Conservation (phyloP, 1,140 invertebrate genomes). For the Drosophila prosaltans region DNA sequence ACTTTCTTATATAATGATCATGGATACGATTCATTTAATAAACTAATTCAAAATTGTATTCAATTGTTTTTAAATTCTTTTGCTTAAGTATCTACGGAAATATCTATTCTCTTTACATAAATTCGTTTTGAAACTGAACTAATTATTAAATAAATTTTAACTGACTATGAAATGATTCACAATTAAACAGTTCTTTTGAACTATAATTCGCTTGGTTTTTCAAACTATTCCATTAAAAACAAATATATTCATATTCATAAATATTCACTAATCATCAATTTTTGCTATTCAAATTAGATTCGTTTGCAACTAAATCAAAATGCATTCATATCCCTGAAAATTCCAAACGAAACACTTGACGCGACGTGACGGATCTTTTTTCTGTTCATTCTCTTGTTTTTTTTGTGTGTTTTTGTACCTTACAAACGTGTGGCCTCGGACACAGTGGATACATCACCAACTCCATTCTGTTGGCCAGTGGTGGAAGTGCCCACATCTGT, state of each 20-base stretch:
- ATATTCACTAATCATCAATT: not conserved
- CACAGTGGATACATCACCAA: constrained; percentile 67
- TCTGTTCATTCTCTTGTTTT: not conserved
- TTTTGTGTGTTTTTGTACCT: constrained; percentile 31
- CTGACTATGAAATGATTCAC: no score
- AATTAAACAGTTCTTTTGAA: no score
- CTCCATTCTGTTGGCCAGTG: constrained; percentile 40
- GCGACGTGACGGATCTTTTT: not conserved
- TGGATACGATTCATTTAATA: no score
- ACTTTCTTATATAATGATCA: no score
- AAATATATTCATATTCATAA: not conserved
- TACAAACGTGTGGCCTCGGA: constrained; percentile 80
- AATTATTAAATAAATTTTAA: no score
- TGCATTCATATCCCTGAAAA: not conserved
- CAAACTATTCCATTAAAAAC: no score
- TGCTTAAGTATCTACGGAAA: no score
- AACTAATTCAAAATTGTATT: no score
- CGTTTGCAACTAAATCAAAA: not conserved
- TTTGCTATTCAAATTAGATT: not conserved
- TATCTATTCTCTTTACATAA: no score
- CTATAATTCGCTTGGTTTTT: no score
- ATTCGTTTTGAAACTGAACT: no score
- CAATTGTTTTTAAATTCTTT: no score
- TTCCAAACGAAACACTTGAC: constrained; percentile 5
- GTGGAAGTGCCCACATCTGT: constrained; percentile 72